phyloP scores from a whole-genome alignment of 2,113 vertebrate genomes.

The Salvelinus alpinus region DNA sequence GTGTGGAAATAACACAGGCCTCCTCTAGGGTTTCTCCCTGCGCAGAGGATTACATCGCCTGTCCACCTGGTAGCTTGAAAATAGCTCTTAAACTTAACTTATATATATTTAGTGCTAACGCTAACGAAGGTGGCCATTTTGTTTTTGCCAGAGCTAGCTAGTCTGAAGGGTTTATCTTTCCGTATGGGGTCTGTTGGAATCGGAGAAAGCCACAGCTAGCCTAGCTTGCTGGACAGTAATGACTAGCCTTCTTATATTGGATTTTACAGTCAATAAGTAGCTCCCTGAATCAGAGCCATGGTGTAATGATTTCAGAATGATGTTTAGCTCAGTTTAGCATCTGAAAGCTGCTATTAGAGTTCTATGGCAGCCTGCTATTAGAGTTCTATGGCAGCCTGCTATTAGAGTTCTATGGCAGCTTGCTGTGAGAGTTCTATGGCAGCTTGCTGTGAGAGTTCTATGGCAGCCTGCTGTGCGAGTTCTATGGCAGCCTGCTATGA shows the following conservation, averaged over 20 bases:
- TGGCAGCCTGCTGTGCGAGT: too few relatives aligned
- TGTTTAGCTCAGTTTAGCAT: background rate
- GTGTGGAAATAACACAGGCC: constrained; percentile 48
- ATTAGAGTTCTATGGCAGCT: background rate
- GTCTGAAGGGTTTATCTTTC: constrained; percentile 17
- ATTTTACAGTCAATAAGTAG: constrained; percentile 52
- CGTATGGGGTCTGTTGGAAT: constrained; percentile 22
- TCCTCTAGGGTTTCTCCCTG: constrained; percentile 42
- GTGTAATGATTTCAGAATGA: constrained; percentile 30
- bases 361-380: background rate
- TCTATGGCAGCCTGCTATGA: too few relatives aligned
- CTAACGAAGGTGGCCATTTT: constrained; percentile 26
- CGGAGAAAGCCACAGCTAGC: constrained; percentile 3
- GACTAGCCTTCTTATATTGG: constrained; percentile 38
- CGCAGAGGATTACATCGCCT: constrained; percentile 28
- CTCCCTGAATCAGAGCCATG: constrained; percentile 22
- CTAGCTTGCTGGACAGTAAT: constrained; percentile 30
- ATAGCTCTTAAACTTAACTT: constrained; percentile 28
- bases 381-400: too few relatives aligned
- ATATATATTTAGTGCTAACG: background rate
- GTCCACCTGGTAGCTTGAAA: constrained; percentile 33
- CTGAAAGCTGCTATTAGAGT: constrained; percentile 2
- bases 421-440: background rate
- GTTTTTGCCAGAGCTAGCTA: background rate
- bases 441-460: too few relatives aligned